Conservation (phyloP, 2,797 vertebrate species). For the Cottoperca gobio region DNA sequence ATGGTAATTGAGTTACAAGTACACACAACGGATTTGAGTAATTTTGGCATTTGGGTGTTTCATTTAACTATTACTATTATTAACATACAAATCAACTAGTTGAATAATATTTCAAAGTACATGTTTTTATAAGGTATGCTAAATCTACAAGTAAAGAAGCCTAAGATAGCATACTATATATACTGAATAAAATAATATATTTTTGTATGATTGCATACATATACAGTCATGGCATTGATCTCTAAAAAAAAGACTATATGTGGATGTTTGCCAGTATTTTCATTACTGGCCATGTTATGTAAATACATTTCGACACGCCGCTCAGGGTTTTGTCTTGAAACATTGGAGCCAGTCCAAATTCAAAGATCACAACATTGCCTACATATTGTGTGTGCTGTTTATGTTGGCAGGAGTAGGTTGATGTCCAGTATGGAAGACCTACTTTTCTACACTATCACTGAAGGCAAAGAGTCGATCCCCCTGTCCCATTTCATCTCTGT, state of each 20-base stretch:
- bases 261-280: slow-evolving; percentile 25
- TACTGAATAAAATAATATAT: no score
- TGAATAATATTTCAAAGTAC: background rate
- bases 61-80: background rate
- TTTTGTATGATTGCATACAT: background rate
- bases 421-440: slow-evolving; percentile 88
- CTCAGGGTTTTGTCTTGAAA: slow-evolving; percentile 7
- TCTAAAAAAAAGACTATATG: background rate
- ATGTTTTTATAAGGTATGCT: background rate
- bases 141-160: background rate
- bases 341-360: background rate
- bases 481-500: slow-evolving; percentile 90
- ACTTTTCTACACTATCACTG: slow-evolving; percentile 92
- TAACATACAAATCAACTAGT: background rate
- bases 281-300: slow-evolving; percentile 14
- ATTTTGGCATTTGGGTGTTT: background rate
- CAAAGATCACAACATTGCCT: background rate
- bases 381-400: slow-evolving; percentile 34
- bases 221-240: background rate
- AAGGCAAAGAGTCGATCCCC: slow-evolving; percentile 89
- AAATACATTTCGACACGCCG: slow-evolving; percentile 18
- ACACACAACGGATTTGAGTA: background rate
- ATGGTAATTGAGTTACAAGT: background rate
- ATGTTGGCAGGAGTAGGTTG: slow-evolving; percentile 69
- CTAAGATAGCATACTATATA: background rate